Percentiles rank a stretch among this genome's conserved stretches.
phyloP scores from a whole-genome alignment of 2,113 vertebrate genomes.

The Hymenochirus boettgeri region DNA sequence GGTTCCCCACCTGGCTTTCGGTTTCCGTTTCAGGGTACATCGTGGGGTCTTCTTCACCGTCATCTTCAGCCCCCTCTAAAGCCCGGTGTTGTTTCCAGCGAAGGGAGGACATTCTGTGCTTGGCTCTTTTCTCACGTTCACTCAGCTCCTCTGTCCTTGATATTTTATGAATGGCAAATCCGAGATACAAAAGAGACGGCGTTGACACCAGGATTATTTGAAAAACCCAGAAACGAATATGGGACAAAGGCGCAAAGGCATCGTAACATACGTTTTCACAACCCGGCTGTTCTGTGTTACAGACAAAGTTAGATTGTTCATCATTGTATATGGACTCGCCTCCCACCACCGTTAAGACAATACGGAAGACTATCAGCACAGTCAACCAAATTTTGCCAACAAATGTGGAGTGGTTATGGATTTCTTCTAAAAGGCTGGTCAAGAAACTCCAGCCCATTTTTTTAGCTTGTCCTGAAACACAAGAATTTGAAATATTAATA shows the following conservation, averaged over 20 bases:
- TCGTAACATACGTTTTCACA: constrained; percentile 98
- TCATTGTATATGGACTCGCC: constrained; percentile 98
- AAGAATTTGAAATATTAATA: too few species aligned
- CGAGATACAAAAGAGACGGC: constrained; percentile 90
- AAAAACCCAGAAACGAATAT: constrained; percentile 96
- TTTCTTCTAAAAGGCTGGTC: constrained; percentile 96
- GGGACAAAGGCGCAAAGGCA: constrained; percentile 89
- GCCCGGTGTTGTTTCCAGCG: constrained; percentile 80
- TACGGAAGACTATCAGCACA: constrained; percentile 90
- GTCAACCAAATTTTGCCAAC: constrained; percentile 99
- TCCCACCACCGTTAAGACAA: constrained; percentile 92
- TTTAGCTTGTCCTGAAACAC: constrained; percentile 41
- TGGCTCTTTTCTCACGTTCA: constrained; percentile 66
- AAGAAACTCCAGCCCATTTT: constrained; percentile 99
- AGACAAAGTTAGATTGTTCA: constrained; percentile 94
- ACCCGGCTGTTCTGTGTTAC: constrained; percentile 94
- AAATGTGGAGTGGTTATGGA: constrained; percentile 98
- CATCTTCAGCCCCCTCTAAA: constrained; percentile 82
- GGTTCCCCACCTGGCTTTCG: constrained; percentile 71
- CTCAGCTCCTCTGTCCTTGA: constrained; percentile 78
- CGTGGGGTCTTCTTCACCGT: constrained; percentile 94
- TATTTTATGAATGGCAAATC: constrained; percentile 92
- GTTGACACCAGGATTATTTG: constrained; percentile 94
- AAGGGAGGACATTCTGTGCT: constrained; percentile 73
- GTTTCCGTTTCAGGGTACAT: constrained; percentile 93